Base-by-base conservation (phyloP, 2,113 vertebrate genomes). In the Cavia aperea region DNA sequence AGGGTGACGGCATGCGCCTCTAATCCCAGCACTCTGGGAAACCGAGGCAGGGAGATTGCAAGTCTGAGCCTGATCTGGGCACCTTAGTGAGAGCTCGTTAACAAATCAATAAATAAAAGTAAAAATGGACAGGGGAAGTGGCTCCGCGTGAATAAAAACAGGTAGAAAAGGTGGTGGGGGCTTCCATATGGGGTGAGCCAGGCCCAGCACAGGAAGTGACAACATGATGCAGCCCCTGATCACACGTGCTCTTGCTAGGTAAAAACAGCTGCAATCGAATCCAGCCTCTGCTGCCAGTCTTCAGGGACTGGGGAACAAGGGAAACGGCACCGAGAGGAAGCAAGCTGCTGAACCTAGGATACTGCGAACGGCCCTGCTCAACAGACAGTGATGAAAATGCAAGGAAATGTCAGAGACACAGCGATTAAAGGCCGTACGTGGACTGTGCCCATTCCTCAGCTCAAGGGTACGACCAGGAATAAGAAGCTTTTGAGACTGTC, bases 181-280 rank as follows among this genome's bases (percentile, higher is more conserved):
- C 36, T 19, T 3, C 14, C 23, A 1, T 2, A 1, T 10, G 36
- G 36, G 36, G 13, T 10, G 54, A 81, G 0, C 49, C 26, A 19
- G 65, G 62, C 31, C 1, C 7, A 0, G 11, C 49, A 7, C 66
- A 1, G 3, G 43, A 23, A 10, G 31, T 0, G 33, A 13, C 3
- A 2, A 11, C 2, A 4, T 3, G 3, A 4, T 0, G 31, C 1
- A 33, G 3, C 51, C 24, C 33, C 78, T 14, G 51, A 39, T 3
- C 68, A 5, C 26, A 33, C 11, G 26, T 9, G 11, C 63, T 62
- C 75, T 39, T 62, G 43, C 46, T 46, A 2, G 18, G 46, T 21
- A 31, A 46, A 39, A 36, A 60, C 8, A 65, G 49, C 78, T 26
- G 26, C 77, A 43, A 7, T 29, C 9, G 14, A 33, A 31, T 63